Conservation (phyloP, 2,888 invertebrate genomes). For the Palloptera scutellata region DNA sequence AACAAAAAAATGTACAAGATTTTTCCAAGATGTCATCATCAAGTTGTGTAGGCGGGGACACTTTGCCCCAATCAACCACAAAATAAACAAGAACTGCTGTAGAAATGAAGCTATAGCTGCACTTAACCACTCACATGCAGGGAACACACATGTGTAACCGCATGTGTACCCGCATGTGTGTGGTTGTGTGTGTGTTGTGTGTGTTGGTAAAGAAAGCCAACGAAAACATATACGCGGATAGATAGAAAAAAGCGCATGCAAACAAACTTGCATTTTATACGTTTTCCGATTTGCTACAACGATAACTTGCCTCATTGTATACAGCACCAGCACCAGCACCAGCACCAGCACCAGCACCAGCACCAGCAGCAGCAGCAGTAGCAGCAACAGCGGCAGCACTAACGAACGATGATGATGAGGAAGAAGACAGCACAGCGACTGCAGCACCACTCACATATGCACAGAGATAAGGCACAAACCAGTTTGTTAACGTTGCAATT, state of each 20-base stretch:
- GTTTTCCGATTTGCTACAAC: slow-evolving; percentile 21
- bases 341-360: neutral
- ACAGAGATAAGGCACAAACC: slow-evolving; percentile 30
- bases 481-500: slow-evolving; percentile 25
- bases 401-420: slow-evolving; percentile 21
- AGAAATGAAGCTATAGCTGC: neutral
- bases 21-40: slow-evolving; percentile 21
- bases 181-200: too few relatives aligned
- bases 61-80: slow-evolving; percentile 7
- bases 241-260: neutral
- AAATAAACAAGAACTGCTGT: neutral
- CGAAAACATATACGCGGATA: neutral
- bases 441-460: neutral
- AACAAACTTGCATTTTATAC: slow-evolving; percentile 7
- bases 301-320: slow-evolving; percentile 14
- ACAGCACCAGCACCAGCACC: neutral
- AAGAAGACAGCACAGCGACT: slow-evolving; percentile 6
- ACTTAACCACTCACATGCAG: neutral
- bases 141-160: neutral
- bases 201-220: neutral
- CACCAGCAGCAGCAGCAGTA: neutral
- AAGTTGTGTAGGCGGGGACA: slow-evolving; percentile 19
- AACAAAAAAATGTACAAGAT: neutral
- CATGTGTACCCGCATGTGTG: neutral
- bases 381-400: neutral